Evolutionary conservation across 2,797 vertebrate genomes (phyloP), one percentile per base, ranked within the genome.

Genomic region (Microctenopoma stevenorrisi): DNA sequence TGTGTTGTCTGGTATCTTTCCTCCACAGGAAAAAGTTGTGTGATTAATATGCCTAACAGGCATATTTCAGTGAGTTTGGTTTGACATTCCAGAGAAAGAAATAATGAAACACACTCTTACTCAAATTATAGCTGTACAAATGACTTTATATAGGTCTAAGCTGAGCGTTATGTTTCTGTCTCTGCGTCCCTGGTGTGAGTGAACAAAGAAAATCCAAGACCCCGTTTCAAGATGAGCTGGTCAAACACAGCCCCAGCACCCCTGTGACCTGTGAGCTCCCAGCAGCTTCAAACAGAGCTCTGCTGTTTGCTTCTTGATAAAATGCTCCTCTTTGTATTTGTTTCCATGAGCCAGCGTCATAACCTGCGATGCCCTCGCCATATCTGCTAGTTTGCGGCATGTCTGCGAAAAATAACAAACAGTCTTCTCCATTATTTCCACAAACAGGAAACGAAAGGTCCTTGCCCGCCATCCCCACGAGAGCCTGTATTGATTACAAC

Each of bases 401-500:
- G 90, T 94, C 92, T 93, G 89, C 90, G 83, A 89, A 93, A 93
- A 94, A 93, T 91, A 93, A 93, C 92, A 94, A 93, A 94, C 90
- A 81, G 88, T 89, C 90, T 91, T 92, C 92, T 93, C 88, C 91
- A 93, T 94, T 94, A 94, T 94, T 94, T 94, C 88, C 92, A 90
- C 87, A 84, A 94, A 93, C 91, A 73, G 88, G 89, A 90, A 93
- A 94, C 89, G 87, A 94, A 94, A 95, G 93, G 93, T 95, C 93
- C 84, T 91, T 73, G 91, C 89, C 90, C 90, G 82, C 79, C 78
- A 65, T 91, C 92, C 93, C 93, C 89, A 76, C 74, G 91, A 93
- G 93, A 90, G 91, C 86, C 81, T 56, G 86, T 94, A 95, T 94
- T 94, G 94, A 95, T 95, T 94, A 94, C 92, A 94, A 92, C 92